Evolutionary conservation across 2,888 invertebrate species (phyloP), one percentile per base, ranked within the genome.

Genomic region (Asteroscopus sphinx): DNA sequence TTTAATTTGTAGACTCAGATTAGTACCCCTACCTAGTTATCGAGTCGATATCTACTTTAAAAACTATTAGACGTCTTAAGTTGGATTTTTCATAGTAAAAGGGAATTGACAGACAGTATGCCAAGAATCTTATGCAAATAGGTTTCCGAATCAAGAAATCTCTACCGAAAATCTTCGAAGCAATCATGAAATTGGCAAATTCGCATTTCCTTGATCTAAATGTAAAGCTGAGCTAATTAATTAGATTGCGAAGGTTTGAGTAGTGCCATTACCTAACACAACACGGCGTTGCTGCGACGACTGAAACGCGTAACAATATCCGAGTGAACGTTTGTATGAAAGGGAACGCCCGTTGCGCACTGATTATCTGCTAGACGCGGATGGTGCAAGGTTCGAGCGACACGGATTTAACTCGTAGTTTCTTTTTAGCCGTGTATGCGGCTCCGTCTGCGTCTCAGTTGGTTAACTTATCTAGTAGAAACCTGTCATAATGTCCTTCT

Each of bases 301-400:
- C 72, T 60, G 72, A 64, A 66, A 55, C 70, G 57, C 72, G 85
- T 81, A 83, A 85, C 80, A 68, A 63, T 78, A 86, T 79, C 81
- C 79, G 68, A 79, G 82, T 62, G 78, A 79, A 75, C 80, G 77
- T 69, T 74, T 69, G 68, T 64, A 73, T 77, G 84, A 82, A 82
- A 85, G 83, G 83, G 81, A 82, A 80, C 77, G 80, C 76, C 75
- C 80, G 86, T 82, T 74, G 76, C 76, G 86, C 86, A 77, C 86
- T 86, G 84, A 86, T 86, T 86, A 74, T 70, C 75, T 53, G 46
- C 57, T 53, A 48, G 61, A 21, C 40, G 47, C 41, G 49, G 42
- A 42, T 49, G 70, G 70, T 33, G 59, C 61, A 60, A 58, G 54
- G 13, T 17, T 62, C 16, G 39, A 60, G 68, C 67, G 66, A n/a